Evolutionary conservation across 64 coral and sea anemone genomes (phyloP).

Genomic region (Montipora sp.): DNA sequence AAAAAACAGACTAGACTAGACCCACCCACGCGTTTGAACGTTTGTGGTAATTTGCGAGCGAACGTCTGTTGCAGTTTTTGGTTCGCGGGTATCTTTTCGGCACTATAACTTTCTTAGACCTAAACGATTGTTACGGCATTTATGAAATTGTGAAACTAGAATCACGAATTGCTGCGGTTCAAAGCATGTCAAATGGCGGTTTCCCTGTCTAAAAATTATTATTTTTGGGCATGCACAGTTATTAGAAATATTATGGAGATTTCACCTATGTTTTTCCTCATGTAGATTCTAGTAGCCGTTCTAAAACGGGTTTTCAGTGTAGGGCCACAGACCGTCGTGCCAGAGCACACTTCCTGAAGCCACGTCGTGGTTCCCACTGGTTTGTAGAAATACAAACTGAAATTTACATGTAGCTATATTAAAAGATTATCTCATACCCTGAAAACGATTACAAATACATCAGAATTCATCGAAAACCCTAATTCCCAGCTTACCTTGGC

Average conservation of each 20-base stretch:
- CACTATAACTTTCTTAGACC: background rate
- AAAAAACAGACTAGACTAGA: no score
- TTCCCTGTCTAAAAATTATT: background rate
- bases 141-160: background rate
- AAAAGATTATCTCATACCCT: background rate
- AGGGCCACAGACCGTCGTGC: background rate
- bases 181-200: background rate
- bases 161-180: background rate
- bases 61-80: no score
- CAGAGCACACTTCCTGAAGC: background rate
- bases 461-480: background rate
- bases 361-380: background rate
- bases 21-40: no score
- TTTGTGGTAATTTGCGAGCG: no score
- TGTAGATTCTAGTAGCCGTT: background rate
- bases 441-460: background rate
- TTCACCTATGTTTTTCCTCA: background rate
- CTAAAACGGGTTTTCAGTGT: background rate
- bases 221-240: slow-evolving; percentile 6
- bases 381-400: background rate
- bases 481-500: background rate
- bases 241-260: background rate
- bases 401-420: background rate
- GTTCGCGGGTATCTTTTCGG: no score
- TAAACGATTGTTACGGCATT: background rate